These are phyloP conservation scores for Pheosia tremula DNA, from an alignment of 2,888 invertebrate genomes.

Conservation along the genomic window DNA sequence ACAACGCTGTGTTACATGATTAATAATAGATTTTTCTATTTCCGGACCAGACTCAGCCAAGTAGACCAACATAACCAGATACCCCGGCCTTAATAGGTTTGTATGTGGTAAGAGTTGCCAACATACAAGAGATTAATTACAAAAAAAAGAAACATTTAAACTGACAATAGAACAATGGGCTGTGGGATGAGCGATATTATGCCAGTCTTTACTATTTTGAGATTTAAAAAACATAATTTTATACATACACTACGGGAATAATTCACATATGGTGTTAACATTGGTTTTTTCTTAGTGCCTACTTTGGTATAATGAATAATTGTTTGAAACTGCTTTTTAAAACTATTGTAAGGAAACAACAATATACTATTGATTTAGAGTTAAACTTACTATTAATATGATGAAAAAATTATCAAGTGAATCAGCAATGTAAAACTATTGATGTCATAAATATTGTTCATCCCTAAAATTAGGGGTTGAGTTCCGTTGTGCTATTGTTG, in stretches of 20 bases:
- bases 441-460: not conserved
- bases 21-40: constrained; percentile 76
- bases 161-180: not conserved
- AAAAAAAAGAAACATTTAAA: constrained; percentile 19
- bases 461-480: constrained; percentile 3
- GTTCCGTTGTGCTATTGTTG: not conserved
- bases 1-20: constrained; percentile 46
- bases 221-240: too few species aligned
- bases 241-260: too few species aligned
- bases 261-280: too few species aligned
- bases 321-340: too few species aligned
- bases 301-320: too few species aligned
- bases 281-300: too few species aligned
- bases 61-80: constrained; percentile 61
- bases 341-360: too few species aligned
- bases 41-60: constrained; percentile 76
- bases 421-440: not conserved
- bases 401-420: too few species aligned
- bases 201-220: too few species aligned
- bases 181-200: constrained; percentile 1
- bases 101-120: constrained; percentile 83
- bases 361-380: too few species aligned
- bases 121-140: constrained; percentile 65
- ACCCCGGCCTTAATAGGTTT: constrained; percentile 69
- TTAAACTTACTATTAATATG: too few species aligned